These are phyloP conservation scores for Hyles lineata DNA, from an alignment of 2,888 invertebrate species.

Conservation along the genomic window DNA sequence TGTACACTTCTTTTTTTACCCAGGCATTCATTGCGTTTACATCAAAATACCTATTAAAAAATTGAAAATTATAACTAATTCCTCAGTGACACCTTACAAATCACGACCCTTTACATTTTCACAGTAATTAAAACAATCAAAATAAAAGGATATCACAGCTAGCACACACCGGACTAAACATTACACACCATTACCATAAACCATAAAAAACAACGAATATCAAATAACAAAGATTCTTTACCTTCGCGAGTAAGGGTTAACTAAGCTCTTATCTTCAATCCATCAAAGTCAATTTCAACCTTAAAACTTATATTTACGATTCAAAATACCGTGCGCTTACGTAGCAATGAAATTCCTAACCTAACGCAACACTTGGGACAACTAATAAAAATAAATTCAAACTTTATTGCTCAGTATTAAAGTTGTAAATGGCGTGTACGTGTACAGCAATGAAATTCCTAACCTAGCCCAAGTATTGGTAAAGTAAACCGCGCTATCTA, in stretches of 20 bases:
- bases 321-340: background rate
- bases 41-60: too few relatives aligned
- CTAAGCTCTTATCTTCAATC: conserved; percentile 12
- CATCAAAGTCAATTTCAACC: conserved; percentile 9
- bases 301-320: background rate
- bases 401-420: background rate
- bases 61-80: too few relatives aligned
- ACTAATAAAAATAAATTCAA: background rate
- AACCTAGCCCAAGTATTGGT: conserved; percentile 59
- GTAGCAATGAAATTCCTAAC: conserved; percentile 52
- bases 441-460: conserved; percentile 48
- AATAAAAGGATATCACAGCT: background rate
- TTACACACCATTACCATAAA: conserved; percentile 14
- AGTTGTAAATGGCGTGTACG: background rate
- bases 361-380: conserved; percentile 47
- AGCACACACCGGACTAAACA: conserved; percentile 1
- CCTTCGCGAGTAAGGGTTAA: conserved; percentile 27
- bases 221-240: conserved; percentile 22
- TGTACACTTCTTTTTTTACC: too few relatives aligned
- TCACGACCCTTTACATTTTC: too few relatives aligned
- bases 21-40: too few relatives aligned
- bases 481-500: conserved; percentile 65
- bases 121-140: conserved; percentile 7
- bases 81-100: too few relatives aligned
- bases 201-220: conserved; percentile 22